A percentile compares a stretch with the other conserved stretches of the same genome.
Conservation (phyloP, 2,888 invertebrate genomes). For the Aleiodes leptofemur region DNA sequence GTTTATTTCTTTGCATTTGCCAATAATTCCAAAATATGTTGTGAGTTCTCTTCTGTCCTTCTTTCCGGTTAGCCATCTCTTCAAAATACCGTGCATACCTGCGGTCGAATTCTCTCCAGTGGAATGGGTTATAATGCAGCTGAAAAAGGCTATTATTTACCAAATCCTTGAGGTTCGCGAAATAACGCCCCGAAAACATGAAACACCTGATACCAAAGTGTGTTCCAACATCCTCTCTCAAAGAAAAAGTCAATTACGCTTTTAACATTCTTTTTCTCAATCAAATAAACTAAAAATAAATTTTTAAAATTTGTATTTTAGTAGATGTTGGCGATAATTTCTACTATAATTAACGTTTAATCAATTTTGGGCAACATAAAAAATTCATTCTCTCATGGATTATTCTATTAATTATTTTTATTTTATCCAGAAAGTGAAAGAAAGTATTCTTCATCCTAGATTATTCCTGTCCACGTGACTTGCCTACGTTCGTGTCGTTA, state of each 20-base stretch:
- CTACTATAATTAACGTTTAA: too few species aligned
- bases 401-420: background rate
- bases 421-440: background rate
- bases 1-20: slow-evolving; percentile 26
- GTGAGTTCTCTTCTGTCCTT: background rate
- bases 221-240: background rate
- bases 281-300: background rate
- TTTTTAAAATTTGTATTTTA: too few species aligned
- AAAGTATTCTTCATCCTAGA: slow-evolving; percentile 18
- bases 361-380: background rate
- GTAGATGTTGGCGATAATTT: too few species aligned
- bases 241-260: background rate
- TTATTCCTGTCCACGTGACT: slow-evolving; percentile 46
- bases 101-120: slow-evolving; percentile 48
- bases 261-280: too few species aligned
- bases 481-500: slow-evolving; percentile 33
- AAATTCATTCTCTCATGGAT: background rate
- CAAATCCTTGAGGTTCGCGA: slow-evolving; percentile 58
- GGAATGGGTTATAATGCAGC: slow-evolving; percentile 56
- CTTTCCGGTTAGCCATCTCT: slow-evolving; percentile 2
- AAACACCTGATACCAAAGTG: slow-evolving; percentile 48
- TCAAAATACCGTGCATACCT: slow-evolving; percentile 60
- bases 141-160: slow-evolving; percentile 60
- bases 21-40: background rate
- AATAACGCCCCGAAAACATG: slow-evolving; percentile 48